Evolutionary conservation across 2,113 vertebrate species (phyloP).

Genomic region (Ictalurus punctatus): DNA sequence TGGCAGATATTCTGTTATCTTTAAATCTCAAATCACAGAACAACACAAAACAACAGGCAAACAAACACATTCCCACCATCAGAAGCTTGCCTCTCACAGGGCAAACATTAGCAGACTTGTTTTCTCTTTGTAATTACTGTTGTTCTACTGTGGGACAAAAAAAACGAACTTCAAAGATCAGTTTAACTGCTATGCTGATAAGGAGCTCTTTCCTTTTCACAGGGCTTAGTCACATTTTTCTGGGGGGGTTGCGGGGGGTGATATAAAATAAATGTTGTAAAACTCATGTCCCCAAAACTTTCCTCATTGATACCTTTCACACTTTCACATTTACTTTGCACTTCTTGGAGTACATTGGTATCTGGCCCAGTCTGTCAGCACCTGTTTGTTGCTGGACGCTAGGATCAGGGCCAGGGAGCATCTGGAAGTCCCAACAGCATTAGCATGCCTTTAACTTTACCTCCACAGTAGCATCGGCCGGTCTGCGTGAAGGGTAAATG

Average conservation of each 20-base stretch:
- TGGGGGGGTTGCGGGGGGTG: no score
- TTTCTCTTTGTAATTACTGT: slow-evolving; percentile 50
- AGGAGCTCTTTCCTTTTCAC: slow-evolving; percentile 37
- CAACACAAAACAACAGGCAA: slow-evolving; percentile 42
- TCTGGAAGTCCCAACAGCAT: slow-evolving; percentile 55
- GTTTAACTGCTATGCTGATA: slow-evolving; percentile 42
- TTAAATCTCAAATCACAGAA: slow-evolving; percentile 51
- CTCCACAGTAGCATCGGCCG: slow-evolving; percentile 43
- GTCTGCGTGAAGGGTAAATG: slow-evolving; percentile 49
- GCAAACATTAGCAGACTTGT: slow-evolving; percentile 49
- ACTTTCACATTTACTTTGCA: slow-evolving; percentile 11
- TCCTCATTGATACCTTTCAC: background rate
- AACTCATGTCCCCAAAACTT: background rate
- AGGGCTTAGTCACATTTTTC: background rate
- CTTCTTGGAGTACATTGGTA: slow-evolving; percentile 19
- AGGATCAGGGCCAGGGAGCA: slow-evolving; percentile 52
- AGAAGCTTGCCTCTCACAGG: slow-evolving; percentile 51
- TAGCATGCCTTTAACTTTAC: slow-evolving; percentile 52
- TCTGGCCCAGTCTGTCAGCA: slow-evolving; percentile 48
- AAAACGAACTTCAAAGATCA: slow-evolving; percentile 52
- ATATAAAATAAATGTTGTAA: background rate
- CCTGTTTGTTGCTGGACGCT: slow-evolving; percentile 53
- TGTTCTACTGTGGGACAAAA: slow-evolving; percentile 52
- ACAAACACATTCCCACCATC: slow-evolving; percentile 48
- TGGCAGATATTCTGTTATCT: slow-evolving; percentile 44